These are phyloP conservation scores for Tamias sibiricus DNA, from an alignment of 2,113 vertebrate genomes.

Conservation along the genomic window DNA sequence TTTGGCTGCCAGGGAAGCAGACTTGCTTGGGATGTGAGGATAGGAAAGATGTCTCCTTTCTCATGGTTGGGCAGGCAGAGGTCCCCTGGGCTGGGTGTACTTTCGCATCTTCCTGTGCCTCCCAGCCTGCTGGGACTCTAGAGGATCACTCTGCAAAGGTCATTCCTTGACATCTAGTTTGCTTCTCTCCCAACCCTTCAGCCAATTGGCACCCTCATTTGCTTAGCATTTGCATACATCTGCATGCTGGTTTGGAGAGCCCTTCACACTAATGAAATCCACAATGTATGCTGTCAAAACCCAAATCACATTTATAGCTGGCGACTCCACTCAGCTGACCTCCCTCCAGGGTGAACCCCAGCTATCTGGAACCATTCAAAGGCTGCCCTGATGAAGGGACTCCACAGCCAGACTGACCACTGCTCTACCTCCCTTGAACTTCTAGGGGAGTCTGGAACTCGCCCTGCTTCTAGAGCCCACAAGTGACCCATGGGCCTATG, in stretches of 20 bases:
- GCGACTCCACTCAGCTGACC: background rate
- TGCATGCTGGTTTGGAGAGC: conserved; percentile 40
- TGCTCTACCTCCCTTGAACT: background rate
- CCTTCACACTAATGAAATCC: conserved; percentile 55
- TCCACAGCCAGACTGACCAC: background rate
- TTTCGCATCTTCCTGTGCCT: conserved; percentile 32
- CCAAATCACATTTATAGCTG: background rate
- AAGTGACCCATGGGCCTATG: background rate
- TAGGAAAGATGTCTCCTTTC: background rate
- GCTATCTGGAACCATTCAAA: background rate
- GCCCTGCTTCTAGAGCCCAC: background rate
- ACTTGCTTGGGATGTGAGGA: background rate
- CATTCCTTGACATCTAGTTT: conserved; percentile 51
- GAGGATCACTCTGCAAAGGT: conserved; percentile 53
- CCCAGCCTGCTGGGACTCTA: background rate
- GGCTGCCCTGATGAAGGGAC: background rate
- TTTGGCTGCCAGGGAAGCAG: background rate
- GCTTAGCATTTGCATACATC: conserved; percentile 68
- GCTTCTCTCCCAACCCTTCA: background rate
- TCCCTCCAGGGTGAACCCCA: background rate
- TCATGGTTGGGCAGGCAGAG: background rate
- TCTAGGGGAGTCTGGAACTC: background rate
- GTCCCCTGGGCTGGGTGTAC: background rate
- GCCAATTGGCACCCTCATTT: conserved; percentile 41
- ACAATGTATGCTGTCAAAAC: conserved; percentile 47